Percentiles rank a stretch among this genome's conserved stretches.
phyloP scores from a whole-genome alignment of 2,888 invertebrate species.

The Fragum fragum region DNA sequence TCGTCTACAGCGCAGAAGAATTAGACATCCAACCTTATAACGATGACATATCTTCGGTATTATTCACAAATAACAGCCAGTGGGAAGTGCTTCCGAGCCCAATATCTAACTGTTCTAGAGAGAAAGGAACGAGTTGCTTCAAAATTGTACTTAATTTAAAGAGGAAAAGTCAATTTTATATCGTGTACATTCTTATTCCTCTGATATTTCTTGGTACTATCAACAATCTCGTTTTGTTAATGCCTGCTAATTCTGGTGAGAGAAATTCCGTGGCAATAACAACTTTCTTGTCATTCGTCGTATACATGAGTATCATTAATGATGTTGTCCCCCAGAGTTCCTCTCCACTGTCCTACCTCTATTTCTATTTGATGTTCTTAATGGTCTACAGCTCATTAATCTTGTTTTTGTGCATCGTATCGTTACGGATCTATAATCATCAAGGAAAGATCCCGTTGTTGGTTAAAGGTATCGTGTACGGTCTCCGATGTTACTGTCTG shows the following conservation, averaged over 20 bases:
- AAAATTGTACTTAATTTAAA: conserved; percentile 36
- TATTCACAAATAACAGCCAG: conserved; percentile 41
- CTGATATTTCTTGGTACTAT: conserved; percentile 41
- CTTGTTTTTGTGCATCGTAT: conserved; percentile 53
- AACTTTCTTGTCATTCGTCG: conserved; percentile 58
- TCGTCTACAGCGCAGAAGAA: conserved; percentile 16
- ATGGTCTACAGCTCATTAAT: conserved; percentile 49
- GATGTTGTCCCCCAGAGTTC: conserved; percentile 59
- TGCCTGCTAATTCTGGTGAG: conserved; percentile 58
- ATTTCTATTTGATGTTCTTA: conserved; percentile 49
- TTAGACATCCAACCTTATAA: not conserved
- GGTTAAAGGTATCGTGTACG: not conserved
- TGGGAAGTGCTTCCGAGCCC: conserved; percentile 29
- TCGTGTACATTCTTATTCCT: conserved; percentile 48
- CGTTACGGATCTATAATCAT: conserved; percentile 42
- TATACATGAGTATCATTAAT: conserved; percentile 57
- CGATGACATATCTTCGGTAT: not conserved
- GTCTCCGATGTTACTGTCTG: not conserved
- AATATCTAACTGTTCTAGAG: not conserved
- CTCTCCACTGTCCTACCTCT: conserved; percentile 51
- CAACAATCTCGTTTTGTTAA: conserved; percentile 53
- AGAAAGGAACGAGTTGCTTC: not conserved
- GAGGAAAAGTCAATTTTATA: conserved; percentile 45
- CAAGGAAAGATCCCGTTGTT: not conserved
- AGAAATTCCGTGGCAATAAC: conserved; percentile 59